Evolutionary conservation across 1,140 invertebrate genomes (phyloP).

Genomic region (Procambarus clarkii): DNA sequence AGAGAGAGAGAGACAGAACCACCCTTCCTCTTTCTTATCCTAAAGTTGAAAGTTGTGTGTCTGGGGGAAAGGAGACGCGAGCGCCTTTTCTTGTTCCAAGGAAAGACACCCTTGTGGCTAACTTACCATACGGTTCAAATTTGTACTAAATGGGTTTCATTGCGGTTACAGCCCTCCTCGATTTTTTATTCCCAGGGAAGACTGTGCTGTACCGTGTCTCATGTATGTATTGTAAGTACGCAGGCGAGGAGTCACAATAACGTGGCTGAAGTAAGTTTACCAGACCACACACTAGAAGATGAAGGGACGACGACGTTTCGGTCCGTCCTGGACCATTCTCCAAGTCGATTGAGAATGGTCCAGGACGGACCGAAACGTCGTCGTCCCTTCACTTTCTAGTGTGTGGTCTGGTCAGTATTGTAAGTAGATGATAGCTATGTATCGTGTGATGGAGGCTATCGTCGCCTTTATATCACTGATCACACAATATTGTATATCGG

Average conservation of each 20-base stretch:
- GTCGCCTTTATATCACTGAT: neutral
- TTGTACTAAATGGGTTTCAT: neutral
- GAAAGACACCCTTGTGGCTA: neutral
- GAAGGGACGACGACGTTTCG: too few relatives aligned
- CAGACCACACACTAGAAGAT: too few relatives aligned
- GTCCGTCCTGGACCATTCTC: too few relatives aligned
- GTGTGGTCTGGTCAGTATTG: too few relatives aligned
- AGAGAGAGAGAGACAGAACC: neutral
- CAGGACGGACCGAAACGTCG: too few relatives aligned
- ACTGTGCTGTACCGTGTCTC: neutral
- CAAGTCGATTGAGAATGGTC: too few relatives aligned
- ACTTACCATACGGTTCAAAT: neutral
- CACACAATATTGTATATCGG: neutral
- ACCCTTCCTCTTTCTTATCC: neutral
- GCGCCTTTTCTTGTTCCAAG: neutral
- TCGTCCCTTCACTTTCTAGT: too few relatives aligned
- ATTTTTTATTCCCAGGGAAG: neutral
- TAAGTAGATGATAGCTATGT: neutral
- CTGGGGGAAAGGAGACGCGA: too few relatives aligned
- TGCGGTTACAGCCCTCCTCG: neutral
- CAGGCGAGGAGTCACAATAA: too few relatives aligned
- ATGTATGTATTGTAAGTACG: neutral
- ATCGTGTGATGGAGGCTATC: neutral
- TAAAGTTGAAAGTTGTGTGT: neutral
- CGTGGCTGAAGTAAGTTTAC: too few relatives aligned